Percentiles rank a stretch among this genome's conserved stretches.
Evolutionary conservation across 2,797 vertebrate species (phyloP).

Genomic region (Tangara arthus): DNA sequence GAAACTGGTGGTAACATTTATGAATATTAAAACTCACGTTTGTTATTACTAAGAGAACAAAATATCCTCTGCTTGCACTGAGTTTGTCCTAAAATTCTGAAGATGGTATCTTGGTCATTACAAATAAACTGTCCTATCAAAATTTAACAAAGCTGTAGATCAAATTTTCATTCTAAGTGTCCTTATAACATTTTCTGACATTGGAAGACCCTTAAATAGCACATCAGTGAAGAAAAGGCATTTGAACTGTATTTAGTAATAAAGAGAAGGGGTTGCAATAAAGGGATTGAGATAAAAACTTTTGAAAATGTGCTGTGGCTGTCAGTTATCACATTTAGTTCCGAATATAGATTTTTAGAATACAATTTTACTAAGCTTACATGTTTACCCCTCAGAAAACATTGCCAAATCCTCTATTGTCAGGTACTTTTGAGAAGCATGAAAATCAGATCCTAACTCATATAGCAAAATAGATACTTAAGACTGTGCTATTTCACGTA

Average conservation of each 20-base stretch:
- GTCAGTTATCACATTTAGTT: background rate
- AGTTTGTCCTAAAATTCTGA: constrained; percentile 55
- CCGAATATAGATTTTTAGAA: background rate
- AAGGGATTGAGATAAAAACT: background rate
- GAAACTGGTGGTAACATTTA: constrained; percentile 35
- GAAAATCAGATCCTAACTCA: background rate
- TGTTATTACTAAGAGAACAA: constrained; percentile 19
- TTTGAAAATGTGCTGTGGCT: background rate
- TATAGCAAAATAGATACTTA: background rate
- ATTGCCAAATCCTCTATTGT: background rate
- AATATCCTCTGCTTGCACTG: constrained; percentile 24
- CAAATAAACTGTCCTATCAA: constrained; percentile 32
- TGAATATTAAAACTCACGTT: constrained; percentile 23
- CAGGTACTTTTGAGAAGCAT: background rate
- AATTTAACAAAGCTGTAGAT: constrained; percentile 7
- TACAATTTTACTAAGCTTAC: background rate
- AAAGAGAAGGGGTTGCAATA: background rate
- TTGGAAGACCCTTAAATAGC: background rate
- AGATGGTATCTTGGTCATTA: background rate
- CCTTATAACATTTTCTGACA: constrained; percentile 26
- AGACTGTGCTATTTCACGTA: background rate
- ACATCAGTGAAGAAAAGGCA: background rate
- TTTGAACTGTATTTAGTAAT: constrained; percentile 45
- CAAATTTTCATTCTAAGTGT: constrained; percentile 52
- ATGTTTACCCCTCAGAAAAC: background rate